phyloP scores from a whole-genome alignment of 2,113 vertebrate genomes.

The Albula glossodonta region DNA sequence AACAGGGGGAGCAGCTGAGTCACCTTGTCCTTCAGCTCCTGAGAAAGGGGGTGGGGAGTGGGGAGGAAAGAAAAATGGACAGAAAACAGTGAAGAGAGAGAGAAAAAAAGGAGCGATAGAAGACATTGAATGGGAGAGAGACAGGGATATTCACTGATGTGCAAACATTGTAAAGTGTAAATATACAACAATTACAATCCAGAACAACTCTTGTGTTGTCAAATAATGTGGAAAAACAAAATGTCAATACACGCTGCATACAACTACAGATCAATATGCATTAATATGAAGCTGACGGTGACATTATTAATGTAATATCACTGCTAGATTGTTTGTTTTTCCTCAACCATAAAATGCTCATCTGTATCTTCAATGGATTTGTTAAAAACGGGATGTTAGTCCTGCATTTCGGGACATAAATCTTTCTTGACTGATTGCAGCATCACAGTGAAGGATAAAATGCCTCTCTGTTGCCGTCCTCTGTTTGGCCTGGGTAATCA shows the following conservation, averaged over 20 bases:
- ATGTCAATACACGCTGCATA: neutral
- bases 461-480: too few species aligned
- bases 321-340: neutral
- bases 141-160: neutral
- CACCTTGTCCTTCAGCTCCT: conserved; percentile 94
- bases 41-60: conserved; percentile 8
- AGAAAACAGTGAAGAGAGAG: neutral
- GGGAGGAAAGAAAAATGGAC: neutral
- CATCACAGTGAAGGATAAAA: too few species aligned
- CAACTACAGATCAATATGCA: neutral
- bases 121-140: neutral
- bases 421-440: too few species aligned
- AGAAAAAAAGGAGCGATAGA: neutral
- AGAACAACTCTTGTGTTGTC: too few species aligned
- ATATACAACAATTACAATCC: neutral
- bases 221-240: too few species aligned
- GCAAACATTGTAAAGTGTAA: neutral
- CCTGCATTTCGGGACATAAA: too few species aligned
- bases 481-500: too few species aligned
- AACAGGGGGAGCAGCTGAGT: conserved; percentile 84
- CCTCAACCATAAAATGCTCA: neutral
- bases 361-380: too few species aligned
- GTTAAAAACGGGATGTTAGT: too few species aligned
- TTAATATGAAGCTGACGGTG: neutral
- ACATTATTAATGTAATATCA: neutral